Conservation (phyloP, 2,888 invertebrate species). For the Charanyca ferruginea region DNA sequence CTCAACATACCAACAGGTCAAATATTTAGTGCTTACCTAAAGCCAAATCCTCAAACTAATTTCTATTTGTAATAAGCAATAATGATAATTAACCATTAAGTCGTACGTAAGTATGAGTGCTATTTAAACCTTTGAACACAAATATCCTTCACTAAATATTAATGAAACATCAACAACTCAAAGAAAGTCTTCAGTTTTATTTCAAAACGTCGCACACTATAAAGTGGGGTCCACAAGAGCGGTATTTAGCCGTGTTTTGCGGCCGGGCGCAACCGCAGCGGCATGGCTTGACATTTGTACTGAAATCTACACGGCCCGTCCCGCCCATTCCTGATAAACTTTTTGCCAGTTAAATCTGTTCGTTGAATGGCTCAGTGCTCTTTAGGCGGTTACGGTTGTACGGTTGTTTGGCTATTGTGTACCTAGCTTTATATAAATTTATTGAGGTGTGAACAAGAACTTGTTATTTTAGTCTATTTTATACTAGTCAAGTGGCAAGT, state of each 20-base stretch:
- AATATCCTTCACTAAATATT: too few relatives aligned
- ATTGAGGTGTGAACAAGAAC: conserved; percentile 36
- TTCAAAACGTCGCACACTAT: conserved; percentile 54
- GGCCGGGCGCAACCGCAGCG: conserved; percentile 67
- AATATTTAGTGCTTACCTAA: neutral
- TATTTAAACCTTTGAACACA: too few relatives aligned
- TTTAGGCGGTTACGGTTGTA: conserved; percentile 66
- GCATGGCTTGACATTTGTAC: conserved; percentile 68
- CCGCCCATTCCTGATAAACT: conserved; percentile 77
- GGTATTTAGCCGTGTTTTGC: conserved; percentile 66
- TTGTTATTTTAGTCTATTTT: conserved; percentile 19
- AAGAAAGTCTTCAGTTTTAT: conserved; percentile 49
- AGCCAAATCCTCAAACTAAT: neutral
- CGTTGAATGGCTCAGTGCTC: conserved; percentile 64
- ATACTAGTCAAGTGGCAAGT: too few relatives aligned
- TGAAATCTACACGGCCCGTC: conserved; percentile 65
- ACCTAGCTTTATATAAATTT: conserved; percentile 57
- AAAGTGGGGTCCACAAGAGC: conserved; percentile 64
- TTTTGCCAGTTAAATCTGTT: conserved; percentile 71
- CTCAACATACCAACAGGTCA: neutral
- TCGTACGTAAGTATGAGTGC: too few relatives aligned
- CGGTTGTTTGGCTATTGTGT: conserved; percentile 53
- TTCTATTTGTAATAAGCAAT: neutral
- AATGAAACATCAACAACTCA: conserved; percentile 14
- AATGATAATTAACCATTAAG: too few relatives aligned